These are phyloP conservation scores for Caradrina clavipalpis DNA, from an alignment of 2,888 invertebrate species.

Conservation along the genomic window DNA sequence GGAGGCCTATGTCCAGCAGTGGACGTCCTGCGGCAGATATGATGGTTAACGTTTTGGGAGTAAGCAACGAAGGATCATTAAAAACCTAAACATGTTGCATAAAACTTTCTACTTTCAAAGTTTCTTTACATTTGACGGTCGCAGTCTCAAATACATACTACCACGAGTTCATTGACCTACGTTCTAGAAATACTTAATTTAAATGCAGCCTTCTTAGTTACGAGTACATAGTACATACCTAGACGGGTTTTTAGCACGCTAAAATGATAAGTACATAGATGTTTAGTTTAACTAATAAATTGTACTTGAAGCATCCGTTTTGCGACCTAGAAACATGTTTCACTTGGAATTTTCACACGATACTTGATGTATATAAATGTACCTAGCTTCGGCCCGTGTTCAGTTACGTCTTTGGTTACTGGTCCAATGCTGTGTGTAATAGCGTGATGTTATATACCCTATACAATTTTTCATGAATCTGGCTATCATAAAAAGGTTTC, in stretches of 20 bases:
- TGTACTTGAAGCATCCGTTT: constrained; percentile 17
- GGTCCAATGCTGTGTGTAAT: too few relatives aligned
- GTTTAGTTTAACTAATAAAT: constrained; percentile 5
- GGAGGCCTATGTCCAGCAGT: too few relatives aligned
- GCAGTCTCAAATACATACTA: constrained; percentile 38
- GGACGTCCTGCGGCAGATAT: too few relatives aligned
- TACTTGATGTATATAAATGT: too few relatives aligned
- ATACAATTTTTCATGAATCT: too few relatives aligned
- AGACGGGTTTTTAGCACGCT: constrained; percentile 25
- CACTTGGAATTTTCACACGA: too few relatives aligned
- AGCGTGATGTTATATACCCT: too few relatives aligned
- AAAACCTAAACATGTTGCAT: constrained; percentile 29
- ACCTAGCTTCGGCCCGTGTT: too few relatives aligned
- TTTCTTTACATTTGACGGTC: constrained; percentile 26
- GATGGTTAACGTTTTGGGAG: too few relatives aligned
- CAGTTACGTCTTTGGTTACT: too few relatives aligned
- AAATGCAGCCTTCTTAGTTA: constrained; percentile 15
- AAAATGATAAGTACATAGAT: constrained; percentile 14
- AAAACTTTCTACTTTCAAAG: constrained; percentile 45
- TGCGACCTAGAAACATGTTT: constrained; percentile 23
- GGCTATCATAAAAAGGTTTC: too few relatives aligned
- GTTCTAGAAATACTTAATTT: constrained; percentile 36
- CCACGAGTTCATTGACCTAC: constrained; percentile 48
- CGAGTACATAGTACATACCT: not conserved
- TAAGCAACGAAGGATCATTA: constrained; percentile 21